Evolutionary conservation across 1,140 invertebrate species (phyloP).

Genomic region (Panonychus citri): DNA sequence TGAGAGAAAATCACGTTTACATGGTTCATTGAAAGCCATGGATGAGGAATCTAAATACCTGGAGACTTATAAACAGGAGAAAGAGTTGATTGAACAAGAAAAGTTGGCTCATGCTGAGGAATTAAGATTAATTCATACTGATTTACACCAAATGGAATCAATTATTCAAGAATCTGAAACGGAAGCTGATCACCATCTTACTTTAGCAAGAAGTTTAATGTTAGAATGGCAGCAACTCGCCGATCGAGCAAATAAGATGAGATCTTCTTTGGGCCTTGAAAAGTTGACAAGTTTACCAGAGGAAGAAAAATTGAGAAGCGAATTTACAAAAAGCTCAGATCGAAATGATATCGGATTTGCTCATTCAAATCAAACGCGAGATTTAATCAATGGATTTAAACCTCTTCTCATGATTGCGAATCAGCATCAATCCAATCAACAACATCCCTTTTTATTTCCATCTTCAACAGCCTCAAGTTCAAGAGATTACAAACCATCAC

Average conservation of each 20-base stretch:
- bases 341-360: too few relatives aligned
- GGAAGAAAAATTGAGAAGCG: slow-evolving; percentile 64
- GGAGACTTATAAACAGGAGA: slow-evolving; percentile 74
- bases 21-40: slow-evolving; percentile 69
- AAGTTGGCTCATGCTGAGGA: slow-evolving; percentile 98
- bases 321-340: slow-evolving; percentile 2
- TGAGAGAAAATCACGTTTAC: slow-evolving; percentile 58
- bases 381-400: too few relatives aligned
- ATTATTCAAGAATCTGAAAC: slow-evolving; percentile 92
- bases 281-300: slow-evolving; percentile 67
- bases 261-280: slow-evolving; percentile 61
- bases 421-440: not conserved
- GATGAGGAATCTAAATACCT: slow-evolving; percentile 82
- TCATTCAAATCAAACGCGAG: too few relatives aligned
- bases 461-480: too few relatives aligned
- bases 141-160: slow-evolving; percentile 95
- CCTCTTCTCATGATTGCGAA: not conserved
- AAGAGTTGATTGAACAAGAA: slow-evolving; percentile 84
- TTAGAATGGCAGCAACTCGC: slow-evolving; percentile 81
- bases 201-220: slow-evolving; percentile 64
- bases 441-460: not conserved
- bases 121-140: slow-evolving; percentile 82
- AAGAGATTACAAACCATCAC: too few relatives aligned
- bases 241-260: slow-evolving; percentile 65
- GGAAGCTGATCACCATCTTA: slow-evolving; percentile 54